Conservation (phyloP, 1,140 invertebrate species). For the Dreissena rostriformis region DNA sequence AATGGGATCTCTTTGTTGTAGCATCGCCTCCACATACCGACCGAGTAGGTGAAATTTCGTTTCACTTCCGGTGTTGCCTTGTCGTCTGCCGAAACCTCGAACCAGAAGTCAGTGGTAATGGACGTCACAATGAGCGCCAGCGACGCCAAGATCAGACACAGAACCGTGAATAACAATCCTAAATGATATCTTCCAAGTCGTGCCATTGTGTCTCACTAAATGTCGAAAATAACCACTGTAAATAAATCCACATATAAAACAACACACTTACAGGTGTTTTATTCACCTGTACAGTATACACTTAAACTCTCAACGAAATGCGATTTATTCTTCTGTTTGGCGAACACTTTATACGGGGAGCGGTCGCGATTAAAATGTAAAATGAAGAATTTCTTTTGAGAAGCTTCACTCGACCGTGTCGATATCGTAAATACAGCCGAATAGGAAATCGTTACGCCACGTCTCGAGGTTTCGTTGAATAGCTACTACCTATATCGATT, state of each 20-base stretch:
- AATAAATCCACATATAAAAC: not conserved
- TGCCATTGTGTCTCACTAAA: not conserved
- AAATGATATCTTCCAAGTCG: conserved; percentile 43
- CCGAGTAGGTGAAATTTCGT: conserved; percentile 34
- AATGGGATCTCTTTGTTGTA: conserved; percentile 29
- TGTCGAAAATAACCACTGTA: not conserved
- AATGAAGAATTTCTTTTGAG: not conserved
- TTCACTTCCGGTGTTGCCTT: not conserved
- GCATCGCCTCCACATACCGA: conserved; percentile 48
- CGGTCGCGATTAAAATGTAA: conserved; percentile 6
- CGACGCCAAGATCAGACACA: conserved; percentile 34
- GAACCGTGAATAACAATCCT: conserved; percentile 30
- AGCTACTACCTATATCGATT: too few species aligned
- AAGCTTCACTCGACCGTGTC: not conserved
- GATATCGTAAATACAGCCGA: not conserved
- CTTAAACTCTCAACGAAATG: too few species aligned
- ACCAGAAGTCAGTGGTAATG: conserved; percentile 43
- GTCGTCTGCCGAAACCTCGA: conserved; percentile 2
- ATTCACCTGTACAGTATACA: not conserved
- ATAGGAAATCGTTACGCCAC: not conserved
- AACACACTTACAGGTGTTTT: not conserved
- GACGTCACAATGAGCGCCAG: conserved; percentile 27
- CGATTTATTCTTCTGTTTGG: not conserved
- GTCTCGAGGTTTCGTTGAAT: too few species aligned
- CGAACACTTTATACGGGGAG: not conserved